Conservation (phyloP, 2,888 invertebrate genomes). For the Pachymerium ferrugineum region DNA sequence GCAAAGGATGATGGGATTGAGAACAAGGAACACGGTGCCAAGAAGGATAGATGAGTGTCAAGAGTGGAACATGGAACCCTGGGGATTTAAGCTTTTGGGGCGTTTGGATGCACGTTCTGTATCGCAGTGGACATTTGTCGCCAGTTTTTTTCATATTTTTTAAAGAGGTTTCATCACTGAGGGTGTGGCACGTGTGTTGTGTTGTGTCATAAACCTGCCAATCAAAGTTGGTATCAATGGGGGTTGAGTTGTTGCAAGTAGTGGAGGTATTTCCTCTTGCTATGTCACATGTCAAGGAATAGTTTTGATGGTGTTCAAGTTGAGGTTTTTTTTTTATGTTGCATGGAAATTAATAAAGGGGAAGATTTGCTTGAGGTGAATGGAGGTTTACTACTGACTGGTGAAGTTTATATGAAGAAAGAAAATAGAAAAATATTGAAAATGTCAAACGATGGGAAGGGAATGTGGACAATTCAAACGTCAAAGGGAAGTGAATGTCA, state of each 20-base stretch:
- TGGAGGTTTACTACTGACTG: too few relatives aligned
- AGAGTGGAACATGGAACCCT: conserved; percentile 19
- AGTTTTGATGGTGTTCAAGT: too few relatives aligned
- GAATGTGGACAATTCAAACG: too few relatives aligned
- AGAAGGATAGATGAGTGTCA: conserved; percentile 19
- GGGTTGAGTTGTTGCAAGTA: too few relatives aligned
- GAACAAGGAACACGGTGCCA: conserved; percentile 23
- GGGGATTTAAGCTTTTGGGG: conserved; percentile 23
- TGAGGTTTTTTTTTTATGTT: too few relatives aligned
- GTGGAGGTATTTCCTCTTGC: neutral
- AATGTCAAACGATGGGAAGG: too few relatives aligned
- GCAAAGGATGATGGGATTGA: conserved; percentile 27
- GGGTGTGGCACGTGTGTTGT: neutral
- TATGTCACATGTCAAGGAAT: too few relatives aligned
- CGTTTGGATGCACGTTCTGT: neutral
- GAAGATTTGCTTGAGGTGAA: too few relatives aligned
- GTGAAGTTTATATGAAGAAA: too few relatives aligned
- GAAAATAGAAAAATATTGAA: too few relatives aligned
- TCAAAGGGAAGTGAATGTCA: too few relatives aligned
- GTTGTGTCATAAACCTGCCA: conserved; percentile 12
- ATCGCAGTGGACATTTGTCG: conserved; percentile 11
- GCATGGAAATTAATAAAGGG: too few relatives aligned
- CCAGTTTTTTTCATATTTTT: neutral
- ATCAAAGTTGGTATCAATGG: neutral
- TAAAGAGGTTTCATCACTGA: neutral